Base-by-base conservation (phyloP, 2,888 invertebrate species). In the Omphaloscelis lunosa region DNA sequence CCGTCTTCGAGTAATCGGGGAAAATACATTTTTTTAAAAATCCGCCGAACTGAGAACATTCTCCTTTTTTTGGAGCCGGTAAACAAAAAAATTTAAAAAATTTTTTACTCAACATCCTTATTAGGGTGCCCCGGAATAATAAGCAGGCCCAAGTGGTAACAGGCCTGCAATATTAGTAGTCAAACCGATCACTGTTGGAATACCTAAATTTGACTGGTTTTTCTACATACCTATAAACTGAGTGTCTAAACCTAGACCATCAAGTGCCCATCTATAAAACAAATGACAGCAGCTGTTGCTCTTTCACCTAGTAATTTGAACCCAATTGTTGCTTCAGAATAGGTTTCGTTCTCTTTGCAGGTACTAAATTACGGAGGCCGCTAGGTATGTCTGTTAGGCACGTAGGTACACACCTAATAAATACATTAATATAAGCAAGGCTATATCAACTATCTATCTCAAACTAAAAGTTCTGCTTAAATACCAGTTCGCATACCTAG, bases 391-490 rank as follows among this genome's bases (percentile, higher is more conserved):
- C 27, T 27, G 27, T 15, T 58, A 58, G 27, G 2, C 2, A 27
- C 6, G 27, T 58, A 58, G 9, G 15, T 34, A 20, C 9, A 72
- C n/a, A n/a, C 12, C 20, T 56, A 15, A 45, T 56, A 0, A 41
- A n/a, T 56, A 17, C 1, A 39, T 9, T 27, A 9, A 51, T 45
- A 56, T n/a, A 29, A 5, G n/a, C 39, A 51, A 61, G 17, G 39
- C n/a, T 27, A 58, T 1, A 29, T 20, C 39, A 58, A 12, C 15
- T 72, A 45, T 1, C 29, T 23, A 61, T 34, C 45, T 20, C 39
- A 73, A 76, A 76, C 3, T 45, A 34, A 75, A 65, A 66, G 7
- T 48, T 67, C 7, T n/a, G 27, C 58, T 67, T 17, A 39, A 23
- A 1, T 41, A 34, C 2, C n/a, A 61, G 5, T 29, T 58, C 45